Conservation (phyloP, 2,888 invertebrate genomes). For the Pardosa pseudoannulata region DNA sequence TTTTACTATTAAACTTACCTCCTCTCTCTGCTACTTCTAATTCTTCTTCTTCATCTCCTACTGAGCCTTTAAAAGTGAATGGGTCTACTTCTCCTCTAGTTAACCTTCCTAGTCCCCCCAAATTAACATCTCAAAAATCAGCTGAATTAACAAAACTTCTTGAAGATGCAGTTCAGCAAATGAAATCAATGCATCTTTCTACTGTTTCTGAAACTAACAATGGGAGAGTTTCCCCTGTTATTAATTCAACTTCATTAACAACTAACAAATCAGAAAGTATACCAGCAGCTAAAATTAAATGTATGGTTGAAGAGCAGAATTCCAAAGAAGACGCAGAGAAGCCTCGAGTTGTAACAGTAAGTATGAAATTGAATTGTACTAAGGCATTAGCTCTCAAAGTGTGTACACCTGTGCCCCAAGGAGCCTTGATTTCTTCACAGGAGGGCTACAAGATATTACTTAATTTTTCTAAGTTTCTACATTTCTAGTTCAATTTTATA, state of each 20-base stretch:
- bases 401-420: too few relatives aligned
- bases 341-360: slow-evolving; percentile 60
- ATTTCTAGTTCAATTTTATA: too few relatives aligned
- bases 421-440: too few relatives aligned
- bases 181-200: slow-evolving; percentile 65
- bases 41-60: slow-evolving; percentile 23
- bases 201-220: slow-evolving; percentile 53
- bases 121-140: slow-evolving; percentile 61
- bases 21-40: slow-evolving; percentile 29
- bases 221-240: slow-evolving; percentile 30
- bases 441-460: too few relatives aligned
- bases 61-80: slow-evolving; percentile 13
- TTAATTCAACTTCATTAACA: slow-evolving; percentile 13
- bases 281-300: slow-evolving; percentile 9
- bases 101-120: slow-evolving; percentile 22
- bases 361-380: slow-evolving; percentile 27
- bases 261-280: slow-evolving; percentile 13
- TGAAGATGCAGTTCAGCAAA: slow-evolving; percentile 64
- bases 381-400: too few relatives aligned
- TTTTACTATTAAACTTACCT: slow-evolving; percentile 31
- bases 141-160: slow-evolving; percentile 67
- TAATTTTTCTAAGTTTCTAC: too few relatives aligned
- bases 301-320: slow-evolving; percentile 8
- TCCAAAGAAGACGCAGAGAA: slow-evolving; percentile 33
- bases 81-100: slow-evolving; percentile 25